Evolutionary conservation across 2,888 invertebrate genomes (phyloP).

Genomic region (Chaitophorus viminalis): DNA sequence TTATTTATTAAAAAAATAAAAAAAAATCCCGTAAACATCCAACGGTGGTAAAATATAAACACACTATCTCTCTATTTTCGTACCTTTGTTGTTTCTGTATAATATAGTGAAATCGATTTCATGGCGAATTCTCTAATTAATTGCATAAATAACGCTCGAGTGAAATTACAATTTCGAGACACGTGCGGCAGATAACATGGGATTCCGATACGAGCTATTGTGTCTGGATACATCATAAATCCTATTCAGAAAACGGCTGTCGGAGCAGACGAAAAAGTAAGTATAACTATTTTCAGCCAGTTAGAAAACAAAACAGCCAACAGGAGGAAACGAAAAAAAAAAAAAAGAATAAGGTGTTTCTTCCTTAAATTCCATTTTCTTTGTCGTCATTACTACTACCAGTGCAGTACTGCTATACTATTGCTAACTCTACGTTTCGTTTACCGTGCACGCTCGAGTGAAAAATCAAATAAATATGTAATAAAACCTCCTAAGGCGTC

Average conservation of each 20-base stretch:
- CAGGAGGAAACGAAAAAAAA: background rate
- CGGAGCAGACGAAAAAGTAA: background rate
- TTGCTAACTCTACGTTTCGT: conserved; percentile 30
- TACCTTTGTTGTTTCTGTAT: background rate
- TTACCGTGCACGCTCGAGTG: conserved; percentile 43
- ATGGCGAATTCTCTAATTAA: background rate
- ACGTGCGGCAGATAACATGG: background rate
- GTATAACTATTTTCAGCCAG: background rate
- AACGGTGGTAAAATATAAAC: background rate
- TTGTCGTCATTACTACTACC: background rate
- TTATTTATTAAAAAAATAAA: background rate
- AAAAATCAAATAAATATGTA: conserved; percentile 56
- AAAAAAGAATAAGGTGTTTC: conserved; percentile 8
- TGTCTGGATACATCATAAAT: conserved; percentile 44
- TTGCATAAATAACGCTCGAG: background rate
- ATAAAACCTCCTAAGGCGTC: conserved; percentile 20
- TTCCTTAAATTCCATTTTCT: conserved; percentile 18
- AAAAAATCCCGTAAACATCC: background rate
- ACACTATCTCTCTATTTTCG: background rate
- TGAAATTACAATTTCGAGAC: conserved; percentile 33
- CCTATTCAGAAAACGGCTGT: conserved; percentile 28
- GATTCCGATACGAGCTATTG: conserved; percentile 1
- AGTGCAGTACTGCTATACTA: too few species aligned
- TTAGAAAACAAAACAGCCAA: conserved; percentile 35
- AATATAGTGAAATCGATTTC: background rate